phyloP scores from a whole-genome alignment of 1,140 invertebrate genomes.

The Drosophila paulistorum region DNA sequence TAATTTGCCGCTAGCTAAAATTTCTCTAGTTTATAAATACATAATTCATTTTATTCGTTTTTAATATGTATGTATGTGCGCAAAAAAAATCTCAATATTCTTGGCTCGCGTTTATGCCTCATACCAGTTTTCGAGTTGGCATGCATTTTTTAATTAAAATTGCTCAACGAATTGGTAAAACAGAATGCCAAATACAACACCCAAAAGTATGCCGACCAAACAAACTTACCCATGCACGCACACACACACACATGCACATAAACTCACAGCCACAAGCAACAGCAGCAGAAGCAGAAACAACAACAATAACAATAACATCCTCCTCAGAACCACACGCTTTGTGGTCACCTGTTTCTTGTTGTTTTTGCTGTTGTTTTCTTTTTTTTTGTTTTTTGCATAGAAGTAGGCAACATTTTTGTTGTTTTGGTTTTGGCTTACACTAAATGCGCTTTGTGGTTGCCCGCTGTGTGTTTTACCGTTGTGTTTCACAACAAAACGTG shows the following conservation, averaged over 20 bases:
- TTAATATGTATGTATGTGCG: not conserved
- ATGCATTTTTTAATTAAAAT: slow-evolving; percentile 71
- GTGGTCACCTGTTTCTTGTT: slow-evolving; percentile 55
- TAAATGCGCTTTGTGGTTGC: slow-evolving; percentile 65
- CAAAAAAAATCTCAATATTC: not conserved
- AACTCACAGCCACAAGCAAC: not conserved
- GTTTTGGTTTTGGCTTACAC: slow-evolving; percentile 24
- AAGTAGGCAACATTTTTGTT: slow-evolving; percentile 55
- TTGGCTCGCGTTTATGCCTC: not conserved
- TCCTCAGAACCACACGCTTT: slow-evolving; percentile 41
- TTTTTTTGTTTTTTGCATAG: slow-evolving; percentile 13
- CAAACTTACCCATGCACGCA: slow-evolving; percentile 23
- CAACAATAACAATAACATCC: not conserved
- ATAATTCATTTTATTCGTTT: not conserved
- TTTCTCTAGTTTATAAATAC: not conserved
- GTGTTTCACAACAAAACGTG: slow-evolving; percentile 11
- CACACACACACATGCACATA: slow-evolving; percentile 26
- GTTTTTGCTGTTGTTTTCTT: not conserved
- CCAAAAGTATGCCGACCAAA: slow-evolving; percentile 38
- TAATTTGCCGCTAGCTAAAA: not conserved
- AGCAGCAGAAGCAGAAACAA: not conserved
- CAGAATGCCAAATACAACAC: slow-evolving; percentile 26
- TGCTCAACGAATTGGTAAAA: slow-evolving; percentile 59
- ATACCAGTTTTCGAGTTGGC: not conserved
- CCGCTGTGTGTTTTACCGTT: slow-evolving; percentile 23